These are phyloP conservation scores for Glaucopsyche alexis DNA, from an alignment of 2,888 invertebrate genomes.

Conservation along the genomic window DNA sequence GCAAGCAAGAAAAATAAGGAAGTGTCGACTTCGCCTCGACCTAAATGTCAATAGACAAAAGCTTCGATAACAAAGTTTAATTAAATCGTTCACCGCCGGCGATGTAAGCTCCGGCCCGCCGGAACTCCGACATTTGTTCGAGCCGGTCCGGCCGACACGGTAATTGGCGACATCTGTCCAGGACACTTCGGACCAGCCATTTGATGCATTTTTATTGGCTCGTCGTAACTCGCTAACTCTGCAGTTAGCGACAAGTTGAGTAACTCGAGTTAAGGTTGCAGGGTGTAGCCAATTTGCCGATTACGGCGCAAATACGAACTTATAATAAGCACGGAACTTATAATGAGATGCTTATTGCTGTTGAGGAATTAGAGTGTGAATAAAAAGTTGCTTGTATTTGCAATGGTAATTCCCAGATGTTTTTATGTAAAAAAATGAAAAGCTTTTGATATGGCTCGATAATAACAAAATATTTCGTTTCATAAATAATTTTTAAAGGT, in stretches of 20 bases:
- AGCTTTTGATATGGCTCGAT: background rate
- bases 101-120: background rate
- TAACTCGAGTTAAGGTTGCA: background rate
- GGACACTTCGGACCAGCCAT: background rate
- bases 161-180: background rate
- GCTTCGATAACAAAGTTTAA: background rate
- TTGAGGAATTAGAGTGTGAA: background rate
- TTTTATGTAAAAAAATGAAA: background rate
- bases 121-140: background rate
- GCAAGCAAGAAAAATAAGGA: background rate
- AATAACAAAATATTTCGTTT: background rate
- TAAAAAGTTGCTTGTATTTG: background rate
- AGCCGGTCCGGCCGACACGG: background rate
- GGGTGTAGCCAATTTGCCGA: background rate
- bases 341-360: background rate
- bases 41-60: background rate
- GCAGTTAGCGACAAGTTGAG: background rate
- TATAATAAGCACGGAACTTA: slow-evolving; percentile 5
- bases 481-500: too few species aligned
- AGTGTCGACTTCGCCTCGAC: background rate
- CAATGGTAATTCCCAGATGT: background rate
- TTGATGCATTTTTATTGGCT: background rate
- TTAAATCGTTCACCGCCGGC: background rate
- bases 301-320: background rate
- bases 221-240: background rate